phyloP scores from a whole-genome alignment of 2,888 invertebrate species.

The Blera fallax region DNA sequence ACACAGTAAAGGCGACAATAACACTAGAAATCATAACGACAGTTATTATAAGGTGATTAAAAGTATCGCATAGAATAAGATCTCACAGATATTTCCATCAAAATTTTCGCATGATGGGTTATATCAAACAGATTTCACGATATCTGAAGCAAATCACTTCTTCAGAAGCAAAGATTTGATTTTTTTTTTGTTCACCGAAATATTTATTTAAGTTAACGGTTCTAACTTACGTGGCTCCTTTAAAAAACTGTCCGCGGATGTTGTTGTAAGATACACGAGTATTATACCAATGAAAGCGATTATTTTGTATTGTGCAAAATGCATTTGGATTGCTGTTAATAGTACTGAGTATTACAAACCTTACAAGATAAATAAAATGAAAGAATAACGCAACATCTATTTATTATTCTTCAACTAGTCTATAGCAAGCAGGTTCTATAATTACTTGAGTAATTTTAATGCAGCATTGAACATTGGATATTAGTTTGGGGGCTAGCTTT shows the following conservation, averaged over 20 bases:
- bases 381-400: slow-evolving; percentile 17
- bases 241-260: slow-evolving; percentile 27
- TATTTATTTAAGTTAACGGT: background rate
- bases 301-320: background rate
- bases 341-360: slow-evolving; percentile 11
- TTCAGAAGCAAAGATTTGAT: background rate
- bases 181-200: background rate
- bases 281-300: background rate
- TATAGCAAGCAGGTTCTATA: slow-evolving; percentile 20
- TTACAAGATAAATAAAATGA: slow-evolving; percentile 8
- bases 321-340: background rate
- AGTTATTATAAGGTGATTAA: background rate
- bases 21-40: background rate
- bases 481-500: slow-evolving; percentile 10
- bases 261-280: background rate
- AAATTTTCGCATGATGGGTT: background rate
- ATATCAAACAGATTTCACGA: background rate
- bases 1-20: background rate
- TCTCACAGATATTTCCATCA: background rate
- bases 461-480: slow-evolving; percentile 19
- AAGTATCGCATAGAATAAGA: background rate
- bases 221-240: slow-evolving; percentile 47
- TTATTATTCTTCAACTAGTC: slow-evolving; percentile 28
- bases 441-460: slow-evolving; percentile 14
- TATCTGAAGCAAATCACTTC: background rate